A percentile compares a stretch with the other conserved stretches of the same genome.
Evolutionary conservation across 2,113 vertebrate species (phyloP).

Genomic region (Numenius arquata): DNA sequence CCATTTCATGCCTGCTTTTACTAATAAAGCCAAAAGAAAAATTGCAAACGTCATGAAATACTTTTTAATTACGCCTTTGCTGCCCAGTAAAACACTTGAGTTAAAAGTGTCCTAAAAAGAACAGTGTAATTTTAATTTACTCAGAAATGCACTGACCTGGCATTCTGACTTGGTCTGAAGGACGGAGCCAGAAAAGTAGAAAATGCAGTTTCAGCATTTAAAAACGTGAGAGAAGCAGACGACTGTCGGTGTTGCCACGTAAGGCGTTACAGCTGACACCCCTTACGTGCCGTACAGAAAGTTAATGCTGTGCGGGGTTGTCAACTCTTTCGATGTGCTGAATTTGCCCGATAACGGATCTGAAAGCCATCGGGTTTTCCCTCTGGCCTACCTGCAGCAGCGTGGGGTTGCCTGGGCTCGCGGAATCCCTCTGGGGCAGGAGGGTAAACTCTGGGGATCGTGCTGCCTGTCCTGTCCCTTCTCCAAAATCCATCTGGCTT

Average conservation of each 20-base stretch:
- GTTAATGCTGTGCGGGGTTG: rapidly evolving
- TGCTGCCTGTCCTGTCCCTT: not conserved
- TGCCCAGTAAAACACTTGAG: not conserved
- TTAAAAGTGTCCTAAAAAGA: not conserved
- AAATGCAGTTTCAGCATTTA: not conserved
- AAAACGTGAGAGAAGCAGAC: not conserved
- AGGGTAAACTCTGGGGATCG: rapidly evolving
- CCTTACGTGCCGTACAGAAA: rapidly evolving
- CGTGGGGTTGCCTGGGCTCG: not conserved
- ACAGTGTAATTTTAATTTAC: not conserved
- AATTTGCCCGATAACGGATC: not conserved
- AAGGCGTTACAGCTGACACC: not conserved
- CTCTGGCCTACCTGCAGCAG: not conserved
- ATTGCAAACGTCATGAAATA: rapidly evolving
- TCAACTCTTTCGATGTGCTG: rapidly evolving
- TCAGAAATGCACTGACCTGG: not conserved
- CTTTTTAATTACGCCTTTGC: not conserved
- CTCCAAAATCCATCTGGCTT: not conserved
- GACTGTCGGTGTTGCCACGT: not conserved
- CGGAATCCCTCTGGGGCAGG: not conserved
- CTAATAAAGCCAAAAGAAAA: not conserved
- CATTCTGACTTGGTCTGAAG: not conserved
- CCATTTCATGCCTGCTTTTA: not conserved
- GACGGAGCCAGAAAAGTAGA: not conserved
- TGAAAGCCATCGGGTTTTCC: not conserved